Evolutionary conservation across 2,888 invertebrate species (phyloP).

Genomic region (Nesidiocoris tenuis): DNA sequence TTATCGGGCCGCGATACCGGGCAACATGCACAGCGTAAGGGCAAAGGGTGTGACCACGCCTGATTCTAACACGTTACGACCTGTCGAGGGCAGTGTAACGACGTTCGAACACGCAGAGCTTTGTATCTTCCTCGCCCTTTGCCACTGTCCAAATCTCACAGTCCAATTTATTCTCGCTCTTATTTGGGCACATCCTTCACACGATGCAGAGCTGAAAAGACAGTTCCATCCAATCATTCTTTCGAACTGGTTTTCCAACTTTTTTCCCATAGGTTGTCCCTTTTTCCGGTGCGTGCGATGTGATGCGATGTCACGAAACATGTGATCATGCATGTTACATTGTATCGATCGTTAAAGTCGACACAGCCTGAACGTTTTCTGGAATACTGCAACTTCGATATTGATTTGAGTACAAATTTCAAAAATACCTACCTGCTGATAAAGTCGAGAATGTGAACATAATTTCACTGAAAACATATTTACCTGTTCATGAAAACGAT

Average conservation of each 20-base stretch:
- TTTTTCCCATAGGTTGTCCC: not conserved
- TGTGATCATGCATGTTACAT: too few species aligned
- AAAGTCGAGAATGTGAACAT: too few species aligned
- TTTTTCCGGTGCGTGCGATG: too few species aligned
- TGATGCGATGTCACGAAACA: too few species aligned
- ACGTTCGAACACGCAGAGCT: slow-evolving; percentile 12
- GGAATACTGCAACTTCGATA: too few species aligned
- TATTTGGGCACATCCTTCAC: not conserved
- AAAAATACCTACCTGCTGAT: too few species aligned
- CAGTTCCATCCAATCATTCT: not conserved
- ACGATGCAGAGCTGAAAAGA: not conserved
- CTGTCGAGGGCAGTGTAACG: slow-evolving; percentile 15
- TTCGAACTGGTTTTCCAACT: not conserved
- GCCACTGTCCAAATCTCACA: not conserved
- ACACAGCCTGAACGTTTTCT: too few species aligned
- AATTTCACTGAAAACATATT: too few species aligned
- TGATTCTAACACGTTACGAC: slow-evolving; percentile 39
- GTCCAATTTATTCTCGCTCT: too few species aligned
- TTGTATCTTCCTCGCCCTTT: not conserved
- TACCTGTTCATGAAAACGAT: too few species aligned
- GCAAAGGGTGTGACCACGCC: slow-evolving; percentile 27
- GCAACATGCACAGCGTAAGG: not conserved
- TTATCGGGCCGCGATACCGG: not conserved
- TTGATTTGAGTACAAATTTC: too few species aligned
- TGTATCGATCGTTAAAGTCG: too few species aligned